These are phyloP conservation scores for Sus scrofa DNA, from an alignment of 2,113 vertebrate species.

Conservation along the genomic window T2T-Sscrofa CM000814.6:121549501-121550000, in stretches of 20 bases:
- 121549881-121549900: too few relatives aligned
- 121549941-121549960: neutral
- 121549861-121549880: accelerated
- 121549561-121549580: neutral
- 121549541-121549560: neutral
- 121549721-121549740: neutral
- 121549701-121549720: neutral
- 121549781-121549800: accelerated
- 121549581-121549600: neutral
- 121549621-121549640: neutral
- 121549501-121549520: neutral
- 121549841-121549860: accelerated
- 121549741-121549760: neutral
- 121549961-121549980: neutral
- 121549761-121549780: neutral
- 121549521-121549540: neutral
- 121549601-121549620: neutral
- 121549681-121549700: neutral
- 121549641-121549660: neutral
- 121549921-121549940: neutral
- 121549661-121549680: neutral
- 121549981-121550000: neutral
- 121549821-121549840: neutral
- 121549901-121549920: neutral
- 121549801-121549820: accelerated